Conservation (phyloP, 64 coral and sea anemone species). For the Exaiptasia diaphana region DNA sequence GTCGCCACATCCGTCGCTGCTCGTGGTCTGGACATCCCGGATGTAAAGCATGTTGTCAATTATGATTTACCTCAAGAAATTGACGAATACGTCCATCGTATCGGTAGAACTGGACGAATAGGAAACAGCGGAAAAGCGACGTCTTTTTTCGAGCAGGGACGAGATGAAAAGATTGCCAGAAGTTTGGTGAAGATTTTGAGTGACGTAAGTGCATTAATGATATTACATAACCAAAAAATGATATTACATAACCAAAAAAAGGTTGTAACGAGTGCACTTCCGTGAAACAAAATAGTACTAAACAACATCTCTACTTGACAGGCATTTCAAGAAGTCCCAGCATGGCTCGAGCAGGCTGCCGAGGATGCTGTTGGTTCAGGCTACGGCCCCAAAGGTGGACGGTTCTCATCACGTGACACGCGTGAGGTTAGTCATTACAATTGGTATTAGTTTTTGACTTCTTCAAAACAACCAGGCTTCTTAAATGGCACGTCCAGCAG, state of each 20-base stretch:
- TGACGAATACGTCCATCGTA: slow-evolving; percentile 93
- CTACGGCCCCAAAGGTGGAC: slow-evolving; percentile 90
- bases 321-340: slow-evolving; percentile 77
- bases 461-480: not conserved
- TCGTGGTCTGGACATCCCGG: slow-evolving; percentile 90
- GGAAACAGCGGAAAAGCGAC: slow-evolving; percentile 88
- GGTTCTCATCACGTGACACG: slow-evolving; percentile 77
- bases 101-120: slow-evolving; percentile 95
- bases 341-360: slow-evolving; percentile 80
- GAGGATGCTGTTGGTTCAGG: slow-evolving; percentile 84
- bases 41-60: slow-evolving; percentile 95
- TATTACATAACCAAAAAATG: not conserved
- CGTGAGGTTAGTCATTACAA: slow-evolving; percentile 63
- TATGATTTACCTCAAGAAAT: slow-evolving; percentile 87
- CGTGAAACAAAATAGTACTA: too few species aligned
- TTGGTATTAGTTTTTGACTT: not conserved
- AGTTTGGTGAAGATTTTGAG: slow-evolving; percentile 91
- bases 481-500: not conserved
- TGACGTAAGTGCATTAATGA: slow-evolving; percentile 58
- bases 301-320: too few species aligned
- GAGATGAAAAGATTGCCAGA: slow-evolving; percentile 86
- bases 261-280: too few species aligned
- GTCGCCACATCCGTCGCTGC: slow-evolving; percentile 94
- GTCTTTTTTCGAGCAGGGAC: slow-evolving; percentile 78
- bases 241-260: too few species aligned